Evolutionary conservation across 1,140 invertebrate genomes (phyloP).

Genomic region (Heliconius eleuchia): DNA sequence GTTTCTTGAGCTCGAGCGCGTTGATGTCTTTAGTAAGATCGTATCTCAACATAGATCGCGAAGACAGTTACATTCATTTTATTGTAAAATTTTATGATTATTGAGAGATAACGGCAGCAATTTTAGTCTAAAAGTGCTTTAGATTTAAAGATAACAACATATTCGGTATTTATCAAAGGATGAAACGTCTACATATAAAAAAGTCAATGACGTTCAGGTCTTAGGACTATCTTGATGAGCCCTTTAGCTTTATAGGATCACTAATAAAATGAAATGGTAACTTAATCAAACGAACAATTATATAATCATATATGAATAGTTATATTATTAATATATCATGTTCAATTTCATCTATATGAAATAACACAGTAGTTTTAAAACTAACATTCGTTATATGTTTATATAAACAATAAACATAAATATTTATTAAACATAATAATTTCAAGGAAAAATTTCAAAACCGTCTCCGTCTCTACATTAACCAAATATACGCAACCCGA

Average conservation of each 20-base stretch:
- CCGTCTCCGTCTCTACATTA: neutral
- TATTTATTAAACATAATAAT: neutral
- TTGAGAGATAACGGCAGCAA: neutral
- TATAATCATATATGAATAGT: no score
- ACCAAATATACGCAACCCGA: slow-evolving; percentile 10
- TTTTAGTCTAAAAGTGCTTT: neutral
- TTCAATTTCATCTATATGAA: no score
- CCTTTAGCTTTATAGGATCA: no score
- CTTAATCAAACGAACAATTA: no score
- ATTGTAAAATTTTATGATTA: slow-evolving; percentile 12
- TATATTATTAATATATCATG: no score
- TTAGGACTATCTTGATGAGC: no score
- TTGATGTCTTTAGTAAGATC: slow-evolving; percentile 34
- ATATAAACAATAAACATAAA: neutral
- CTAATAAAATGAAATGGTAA: no score
- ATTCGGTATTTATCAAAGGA: slow-evolving; percentile 1
- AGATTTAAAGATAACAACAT: neutral
- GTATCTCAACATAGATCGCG: slow-evolving; percentile 1
- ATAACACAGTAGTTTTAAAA: neutral
- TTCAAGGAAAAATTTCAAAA: slow-evolving; percentile 8
- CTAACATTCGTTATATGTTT: neutral
- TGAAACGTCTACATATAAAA: neutral
- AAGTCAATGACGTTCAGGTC: neutral
- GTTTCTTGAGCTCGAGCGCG: slow-evolving; percentile 19
- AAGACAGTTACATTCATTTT: slow-evolving; percentile 8